Evolutionary conservation across 23 tunicate species (phyloP), one percentile per base, ranked within the genome.

Genomic region (Aplidium turbinatum): DNA sequence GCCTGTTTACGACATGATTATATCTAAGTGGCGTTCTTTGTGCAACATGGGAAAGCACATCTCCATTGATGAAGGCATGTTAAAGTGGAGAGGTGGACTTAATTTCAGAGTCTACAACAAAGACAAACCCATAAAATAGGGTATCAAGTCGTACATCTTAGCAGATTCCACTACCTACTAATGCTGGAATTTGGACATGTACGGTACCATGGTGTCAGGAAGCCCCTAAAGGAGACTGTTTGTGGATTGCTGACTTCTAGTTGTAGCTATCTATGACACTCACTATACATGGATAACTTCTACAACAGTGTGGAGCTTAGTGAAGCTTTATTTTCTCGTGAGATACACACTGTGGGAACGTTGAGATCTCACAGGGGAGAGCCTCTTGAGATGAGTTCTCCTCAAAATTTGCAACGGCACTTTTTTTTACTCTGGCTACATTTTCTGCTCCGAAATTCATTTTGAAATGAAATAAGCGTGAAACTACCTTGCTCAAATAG

Each of bases 101-200:
- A 33, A 47, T 38, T 74, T 74, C 69, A 54, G 79, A 35, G 52
- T 38, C 29, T 74, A 57, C 66, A 74, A 74, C 79, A 74, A 74
- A 74, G 64, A 74, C 31, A 74, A 74, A 53, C 79, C 79, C 33
- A 57, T 52, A 52, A 74, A 74, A 27, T 74, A 74, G 32, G 69
- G 69, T 47, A 74, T 74, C 27, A 74, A 74, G 57, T 50, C 68
- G 26, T 74, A 74, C 42, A 33, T 57, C 33, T 52, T 74, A 19
- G 69, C 79, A 18, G 69, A 74, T 74, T 74, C 79, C 31, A 53
- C 28, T 38, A 6, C 64, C 69, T 33, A 52, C 46, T 74, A 74
- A 47, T 74, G 79, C 69, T 74, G 63, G 65, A 74, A 74, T 74
- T 56, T 74, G 63, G 79, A 74, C 35, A 74, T 57, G 4, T 74